Conservation (phyloP, 2,797 vertebrate genomes). For the Macropodus opercularis region DNA sequence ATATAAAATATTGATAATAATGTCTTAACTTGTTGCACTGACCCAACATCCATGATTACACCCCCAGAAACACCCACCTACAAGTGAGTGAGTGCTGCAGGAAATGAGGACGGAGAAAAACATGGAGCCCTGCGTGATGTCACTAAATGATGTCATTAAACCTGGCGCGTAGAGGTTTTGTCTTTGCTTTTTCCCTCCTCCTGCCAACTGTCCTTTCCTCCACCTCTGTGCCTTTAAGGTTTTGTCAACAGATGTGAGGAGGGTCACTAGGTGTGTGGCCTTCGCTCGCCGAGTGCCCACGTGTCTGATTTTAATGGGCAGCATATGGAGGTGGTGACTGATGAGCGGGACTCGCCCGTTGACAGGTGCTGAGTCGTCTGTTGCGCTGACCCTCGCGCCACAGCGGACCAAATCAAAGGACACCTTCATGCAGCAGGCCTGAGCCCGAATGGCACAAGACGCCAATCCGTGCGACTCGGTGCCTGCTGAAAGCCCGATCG, state of each 20-base stretch:
- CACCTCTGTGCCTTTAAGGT: conserved; percentile 63
- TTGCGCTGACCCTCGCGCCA: conserved; percentile 54
- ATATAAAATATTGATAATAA: too few relatives aligned
- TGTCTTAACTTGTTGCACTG: not conserved
- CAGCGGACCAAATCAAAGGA: conserved; percentile 63
- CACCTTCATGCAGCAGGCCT: conserved; percentile 60
- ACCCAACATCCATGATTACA: not conserved
- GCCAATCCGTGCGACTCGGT: not conserved
- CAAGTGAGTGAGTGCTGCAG: not conserved
- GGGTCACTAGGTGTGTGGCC: conserved; percentile 70
- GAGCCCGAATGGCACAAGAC: conserved; percentile 34
- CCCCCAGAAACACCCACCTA: not conserved
- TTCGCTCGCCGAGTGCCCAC: conserved; percentile 62
- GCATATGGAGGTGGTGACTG: conserved; percentile 82
- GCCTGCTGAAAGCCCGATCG: conserved; percentile 1
- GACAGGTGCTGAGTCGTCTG: conserved; percentile 80
- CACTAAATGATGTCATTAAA: not conserved
- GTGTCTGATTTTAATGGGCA: conserved; percentile 81
- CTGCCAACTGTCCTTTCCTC: conserved; percentile 29
- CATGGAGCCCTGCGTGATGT: not conserved
- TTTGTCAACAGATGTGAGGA: conserved; percentile 78
- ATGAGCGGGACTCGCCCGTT: conserved; percentile 69
- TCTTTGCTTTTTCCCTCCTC: conserved; percentile 27
- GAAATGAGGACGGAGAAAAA: too few relatives aligned
- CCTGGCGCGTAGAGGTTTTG: not conserved